phyloP scores from a whole-genome alignment of 2,113 vertebrate species.

The Haliaeetus leucogaster region DNA sequence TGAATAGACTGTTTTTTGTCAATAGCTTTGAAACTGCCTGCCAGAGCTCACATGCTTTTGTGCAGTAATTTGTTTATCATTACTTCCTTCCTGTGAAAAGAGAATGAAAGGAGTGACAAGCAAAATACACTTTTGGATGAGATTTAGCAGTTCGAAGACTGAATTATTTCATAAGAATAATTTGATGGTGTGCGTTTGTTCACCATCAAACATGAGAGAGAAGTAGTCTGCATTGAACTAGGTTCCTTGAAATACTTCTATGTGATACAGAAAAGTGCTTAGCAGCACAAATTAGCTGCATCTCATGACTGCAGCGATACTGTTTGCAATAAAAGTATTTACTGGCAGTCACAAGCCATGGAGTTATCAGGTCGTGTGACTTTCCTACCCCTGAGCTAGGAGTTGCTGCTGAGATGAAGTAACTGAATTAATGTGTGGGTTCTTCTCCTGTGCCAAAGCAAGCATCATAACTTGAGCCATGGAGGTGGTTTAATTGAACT shows the following conservation, averaged over 20 bases:
- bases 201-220: neutral
- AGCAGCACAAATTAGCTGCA: neutral
- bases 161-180: neutral
- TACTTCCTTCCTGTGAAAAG: conserved; percentile 64
- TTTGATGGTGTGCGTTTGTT: neutral
- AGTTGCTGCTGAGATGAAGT: neutral
- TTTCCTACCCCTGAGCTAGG: neutral
- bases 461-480: neutral
- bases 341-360: neutral
- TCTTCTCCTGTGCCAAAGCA: neutral
- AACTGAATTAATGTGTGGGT: neutral
- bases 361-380: neutral
- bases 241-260: neutral
- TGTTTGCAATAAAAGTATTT: neutral
- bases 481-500: neutral
- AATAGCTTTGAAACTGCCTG: conserved; percentile 36
- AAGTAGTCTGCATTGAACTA: neutral
- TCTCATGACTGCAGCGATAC: neutral
- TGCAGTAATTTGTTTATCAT: conserved; percentile 55
- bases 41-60: conserved; percentile 14
- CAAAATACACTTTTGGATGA: conserved; percentile 24
- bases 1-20: conserved; percentile 22
- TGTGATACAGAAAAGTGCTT: neutral
- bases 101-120: conserved; percentile 24
- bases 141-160: neutral